Conservation (phyloP, 2,113 vertebrate species). For the Muntiacus reevesi region DNA sequence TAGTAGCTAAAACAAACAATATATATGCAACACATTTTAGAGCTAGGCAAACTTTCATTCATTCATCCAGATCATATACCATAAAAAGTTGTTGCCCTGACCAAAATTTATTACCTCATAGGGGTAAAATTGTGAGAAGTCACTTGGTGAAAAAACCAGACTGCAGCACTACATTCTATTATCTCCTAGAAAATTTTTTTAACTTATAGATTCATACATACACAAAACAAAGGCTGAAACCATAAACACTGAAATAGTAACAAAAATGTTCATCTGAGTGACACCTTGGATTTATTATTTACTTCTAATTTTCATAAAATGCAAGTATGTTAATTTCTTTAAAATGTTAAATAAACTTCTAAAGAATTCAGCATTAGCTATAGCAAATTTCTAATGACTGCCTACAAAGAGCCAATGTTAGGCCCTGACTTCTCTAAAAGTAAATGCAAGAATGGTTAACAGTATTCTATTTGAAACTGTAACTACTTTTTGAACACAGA, state of each 20-base stretch:
- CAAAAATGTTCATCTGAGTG: neutral
- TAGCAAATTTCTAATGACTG: neutral
- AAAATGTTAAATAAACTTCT: slow-evolving; percentile 1
- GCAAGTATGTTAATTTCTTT: slow-evolving; percentile 7
- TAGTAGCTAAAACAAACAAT: neutral
- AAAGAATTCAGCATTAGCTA: neutral
- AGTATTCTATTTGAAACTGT: neutral
- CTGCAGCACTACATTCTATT: neutral
- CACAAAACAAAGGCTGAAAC: slow-evolving; percentile 10
- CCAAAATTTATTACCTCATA: neutral
- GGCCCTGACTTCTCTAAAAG: neutral
- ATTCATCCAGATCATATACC: neutral
- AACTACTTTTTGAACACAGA: neutral
- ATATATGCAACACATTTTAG: neutral
- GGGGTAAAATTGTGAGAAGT: neutral
- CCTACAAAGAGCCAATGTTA: neutral
- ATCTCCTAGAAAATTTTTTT: neutral
- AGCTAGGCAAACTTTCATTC: neutral
- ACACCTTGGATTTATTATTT: neutral
- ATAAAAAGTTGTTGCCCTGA: neutral
- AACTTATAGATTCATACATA: neutral
- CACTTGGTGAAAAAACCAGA: neutral
- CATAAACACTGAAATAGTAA: neutral
- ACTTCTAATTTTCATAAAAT: slow-evolving; percentile 7
- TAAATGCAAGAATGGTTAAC: neutral